phyloP scores from a whole-genome alignment of 2,113 vertebrate species.

The Numida meleagris region DNA sequence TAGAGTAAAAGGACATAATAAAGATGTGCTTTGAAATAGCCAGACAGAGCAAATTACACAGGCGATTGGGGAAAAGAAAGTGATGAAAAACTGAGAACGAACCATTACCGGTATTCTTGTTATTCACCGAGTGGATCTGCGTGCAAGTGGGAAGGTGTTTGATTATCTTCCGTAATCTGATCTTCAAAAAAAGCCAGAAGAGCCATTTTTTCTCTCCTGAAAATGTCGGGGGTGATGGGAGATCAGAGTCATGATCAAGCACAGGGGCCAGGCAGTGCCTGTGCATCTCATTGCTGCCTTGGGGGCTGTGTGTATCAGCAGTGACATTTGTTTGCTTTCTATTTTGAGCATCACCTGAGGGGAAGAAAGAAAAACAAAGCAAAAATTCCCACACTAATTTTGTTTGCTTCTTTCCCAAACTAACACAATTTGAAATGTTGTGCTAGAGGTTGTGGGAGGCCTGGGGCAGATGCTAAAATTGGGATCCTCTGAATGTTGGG shows the following conservation, averaged over 20 bases:
- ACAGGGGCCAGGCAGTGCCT: not conserved
- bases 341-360: constrained; percentile 17
- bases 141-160: not conserved
- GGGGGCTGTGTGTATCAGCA: not conserved
- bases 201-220: not conserved
- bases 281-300: not conserved
- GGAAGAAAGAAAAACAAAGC: not conserved
- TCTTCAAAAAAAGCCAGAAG: not conserved
- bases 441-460: not conserved
- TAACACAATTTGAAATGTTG: constrained; percentile 15
- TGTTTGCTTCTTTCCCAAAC: constrained; percentile 1
- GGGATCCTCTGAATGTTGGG: not conserved
- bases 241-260: not conserved
- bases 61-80: constrained; percentile 1
- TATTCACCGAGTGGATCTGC: not conserved
- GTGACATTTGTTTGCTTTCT: constrained; percentile 25
- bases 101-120: not conserved
- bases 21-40: constrained; percentile 22
- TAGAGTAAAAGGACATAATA: not conserved
- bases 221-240: not conserved
- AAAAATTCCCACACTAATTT: not conserved
- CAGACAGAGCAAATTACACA: not conserved
- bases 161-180: not conserved
- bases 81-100: not conserved
- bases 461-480: not conserved